phyloP scores from a whole-genome alignment of 1,140 invertebrate species.

The Pseudomyrmex pallidus region DNA sequence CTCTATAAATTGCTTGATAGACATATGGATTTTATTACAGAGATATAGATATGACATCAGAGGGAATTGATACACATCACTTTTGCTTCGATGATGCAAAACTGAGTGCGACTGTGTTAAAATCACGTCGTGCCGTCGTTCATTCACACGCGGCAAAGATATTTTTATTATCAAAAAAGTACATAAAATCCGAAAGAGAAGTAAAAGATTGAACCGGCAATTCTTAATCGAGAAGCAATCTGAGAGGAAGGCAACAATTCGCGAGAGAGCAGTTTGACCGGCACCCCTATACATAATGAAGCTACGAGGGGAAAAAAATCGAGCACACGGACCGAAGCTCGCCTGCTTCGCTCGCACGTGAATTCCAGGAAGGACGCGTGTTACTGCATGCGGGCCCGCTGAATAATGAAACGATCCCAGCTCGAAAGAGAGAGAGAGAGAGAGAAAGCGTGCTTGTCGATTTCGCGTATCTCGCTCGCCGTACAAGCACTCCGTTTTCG shows the following conservation, averaged over 20 bases:
- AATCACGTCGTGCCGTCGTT: too few relatives aligned
- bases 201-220: constrained; percentile 8
- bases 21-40: constrained; percentile 2
- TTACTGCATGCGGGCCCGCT: constrained; percentile 60
- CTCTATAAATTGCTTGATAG: constrained; percentile 1
- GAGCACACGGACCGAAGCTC: constrained; percentile 23
- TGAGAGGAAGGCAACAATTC: constrained; percentile 20
- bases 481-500: constrained; percentile 15
- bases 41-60: not conserved
- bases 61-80: not conserved
- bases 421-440: not conserved
- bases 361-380: constrained; percentile 63
- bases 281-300: constrained; percentile 47
- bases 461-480: constrained; percentile 60
- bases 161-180: too few relatives aligned
- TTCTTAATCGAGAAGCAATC: constrained; percentile 45
- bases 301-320: constrained; percentile 40
- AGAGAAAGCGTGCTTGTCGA: constrained; percentile 58
- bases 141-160: too few relatives aligned
- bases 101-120: not conserved
- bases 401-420: constrained; percentile 74
- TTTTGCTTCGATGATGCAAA: not conserved
- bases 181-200: not conserved
- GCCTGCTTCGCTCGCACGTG: constrained; percentile 61
- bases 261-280: constrained; percentile 39